phyloP scores from a whole-genome alignment of 1,140 invertebrate species.

The Cyphomyrmex costatus region DNA sequence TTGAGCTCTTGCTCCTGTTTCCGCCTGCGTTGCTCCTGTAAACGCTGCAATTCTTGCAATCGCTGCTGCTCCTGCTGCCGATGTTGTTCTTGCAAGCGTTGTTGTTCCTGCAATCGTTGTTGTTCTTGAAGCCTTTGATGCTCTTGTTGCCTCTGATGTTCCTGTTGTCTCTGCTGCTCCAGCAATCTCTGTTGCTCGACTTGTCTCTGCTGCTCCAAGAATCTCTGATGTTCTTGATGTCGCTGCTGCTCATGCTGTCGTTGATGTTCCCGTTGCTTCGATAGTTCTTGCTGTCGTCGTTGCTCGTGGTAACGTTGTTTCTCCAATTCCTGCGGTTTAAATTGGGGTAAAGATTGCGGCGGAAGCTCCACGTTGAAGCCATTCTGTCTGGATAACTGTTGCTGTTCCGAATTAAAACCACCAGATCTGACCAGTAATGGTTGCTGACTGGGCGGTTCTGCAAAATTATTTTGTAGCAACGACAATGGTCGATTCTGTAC shows the following conservation, averaged over 20 bases:
- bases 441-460: conserved; percentile 23
- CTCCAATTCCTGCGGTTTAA: conserved; percentile 79
- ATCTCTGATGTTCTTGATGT: conserved; percentile 78
- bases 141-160: conserved; percentile 72
- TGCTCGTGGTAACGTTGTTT: conserved; percentile 83
- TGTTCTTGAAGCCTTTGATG: conserved; percentile 76
- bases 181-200: conserved; percentile 75
- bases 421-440: neutral
- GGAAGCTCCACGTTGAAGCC: conserved; percentile 73
- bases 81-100: conserved; percentile 74
- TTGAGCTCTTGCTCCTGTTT: conserved; percentile 83
- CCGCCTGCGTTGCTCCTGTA: conserved; percentile 77
- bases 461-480: neutral
- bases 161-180: conserved; percentile 76
- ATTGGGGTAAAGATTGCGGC: conserved; percentile 69
- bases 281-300: conserved; percentile 78
- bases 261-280: conserved; percentile 79
- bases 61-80: conserved; percentile 74
- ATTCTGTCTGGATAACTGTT: conserved; percentile 40
- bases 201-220: conserved; percentile 73
- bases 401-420: conserved; percentile 32
- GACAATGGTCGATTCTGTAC: conserved; percentile 76
- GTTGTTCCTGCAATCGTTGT: conserved; percentile 76
- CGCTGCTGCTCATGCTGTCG: conserved; percentile 81
- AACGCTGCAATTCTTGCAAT: conserved; percentile 69